phyloP scores from a whole-genome alignment of 2,888 invertebrate species.

The Petrolisthes manimaculis region DNA sequence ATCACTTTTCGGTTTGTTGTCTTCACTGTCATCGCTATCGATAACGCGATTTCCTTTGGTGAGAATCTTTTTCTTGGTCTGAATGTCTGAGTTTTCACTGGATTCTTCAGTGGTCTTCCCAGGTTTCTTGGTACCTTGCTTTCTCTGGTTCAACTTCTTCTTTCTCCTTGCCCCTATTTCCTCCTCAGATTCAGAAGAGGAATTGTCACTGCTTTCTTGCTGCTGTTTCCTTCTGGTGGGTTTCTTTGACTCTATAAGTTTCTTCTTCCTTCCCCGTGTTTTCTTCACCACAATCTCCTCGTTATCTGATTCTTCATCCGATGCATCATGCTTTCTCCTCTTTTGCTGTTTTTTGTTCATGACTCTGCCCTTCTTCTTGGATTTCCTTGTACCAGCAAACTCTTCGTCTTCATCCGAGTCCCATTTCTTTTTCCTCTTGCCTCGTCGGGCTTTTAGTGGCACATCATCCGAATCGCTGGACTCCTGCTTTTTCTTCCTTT shows the following conservation, averaged over 20 bases:
- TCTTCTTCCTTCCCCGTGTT: conserved; percentile 52
- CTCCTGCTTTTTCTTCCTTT: conserved; percentile 52
- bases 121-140: conserved; percentile 32
- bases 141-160: conserved; percentile 24
- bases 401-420: conserved; percentile 50
- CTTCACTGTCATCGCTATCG: conserved; percentile 49
- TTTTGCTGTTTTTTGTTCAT: conserved; percentile 33
- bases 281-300: conserved; percentile 37
- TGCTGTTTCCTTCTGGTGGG: conserved; percentile 37
- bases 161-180: not conserved
- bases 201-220: conserved; percentile 26
- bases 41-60: conserved; percentile 42
- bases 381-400: conserved; percentile 21
- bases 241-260: conserved; percentile 37
- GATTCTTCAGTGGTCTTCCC: conserved; percentile 47
- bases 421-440: conserved; percentile 34
- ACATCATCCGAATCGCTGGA: conserved; percentile 54
- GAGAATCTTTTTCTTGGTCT: conserved; percentile 45
- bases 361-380: conserved; percentile 37
- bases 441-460: conserved; percentile 27
- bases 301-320: conserved; percentile 36
- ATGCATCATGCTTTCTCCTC: conserved; percentile 35
- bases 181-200: conserved; percentile 58
- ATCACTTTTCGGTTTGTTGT: conserved; percentile 24
- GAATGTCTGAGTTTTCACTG: conserved; percentile 51